Base-by-base conservation (phyloP, 2,888 invertebrate genomes). In the Pandemis corylana region DNA sequence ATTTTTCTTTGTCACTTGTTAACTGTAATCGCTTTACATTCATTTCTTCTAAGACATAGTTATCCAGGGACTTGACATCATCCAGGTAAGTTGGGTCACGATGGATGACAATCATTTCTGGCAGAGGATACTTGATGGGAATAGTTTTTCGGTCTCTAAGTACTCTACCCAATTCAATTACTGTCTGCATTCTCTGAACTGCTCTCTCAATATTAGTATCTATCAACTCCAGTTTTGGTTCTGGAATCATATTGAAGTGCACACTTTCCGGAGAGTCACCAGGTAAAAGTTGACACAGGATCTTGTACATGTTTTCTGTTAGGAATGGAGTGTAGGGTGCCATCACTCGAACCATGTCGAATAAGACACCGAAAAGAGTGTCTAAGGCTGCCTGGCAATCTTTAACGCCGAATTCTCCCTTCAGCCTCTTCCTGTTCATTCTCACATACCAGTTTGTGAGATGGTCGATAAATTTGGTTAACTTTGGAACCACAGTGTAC, bases 371-470 rank as follows among this genome's bases (percentile, higher is more conserved):
- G 87, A 97, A 99, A 9, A 99, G 95, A 0, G 99, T 98, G 80
- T 97, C 96, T 72, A 99, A 90, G 0, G 99, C 98, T 72, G 96
- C 95, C 76, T 96, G 95, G 84, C 98, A 98, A 85, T 99, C 99
- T 46, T 96, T 95, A 3, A 95, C 87, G 0, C 98, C 98, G 78
- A 95, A 95, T 85, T 99, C 99, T 59, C 99, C 99, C 95, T 99
- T 99, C 76, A 99, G 96, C 69, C 99, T 95, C 82, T 97, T 97
- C 73, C 99, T 96, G 90, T 99, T 99, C 96, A 99, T 97, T 78
- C 99, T 95, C 46, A 99, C 99, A 89, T 99, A 99, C 99, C 99
- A 99, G 90, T 99, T 99, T 44, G 99, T 99, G 5, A 99, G 95
- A 86, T 99, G 98, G 86, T 99, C 99, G 79, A 99, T 98, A 90